Conservation (phyloP, 2,888 invertebrate species). For the Copidosoma aretas region DNA sequence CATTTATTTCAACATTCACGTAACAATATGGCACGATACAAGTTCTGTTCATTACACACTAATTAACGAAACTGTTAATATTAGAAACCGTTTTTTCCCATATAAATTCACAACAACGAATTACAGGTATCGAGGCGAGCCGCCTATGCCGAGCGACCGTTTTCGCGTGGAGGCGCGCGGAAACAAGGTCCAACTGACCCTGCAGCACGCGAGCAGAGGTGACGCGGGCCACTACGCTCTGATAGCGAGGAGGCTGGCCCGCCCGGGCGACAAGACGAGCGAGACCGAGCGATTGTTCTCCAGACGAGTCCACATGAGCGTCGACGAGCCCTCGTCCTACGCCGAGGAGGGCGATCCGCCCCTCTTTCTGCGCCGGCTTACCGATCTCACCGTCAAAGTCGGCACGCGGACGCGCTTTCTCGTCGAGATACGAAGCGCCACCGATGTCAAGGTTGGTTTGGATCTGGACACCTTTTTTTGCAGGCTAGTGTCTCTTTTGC, state of each 20-base stretch:
- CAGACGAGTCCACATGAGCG: constrained; percentile 53
- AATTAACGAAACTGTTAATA: too few species aligned
- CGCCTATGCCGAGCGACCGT: constrained; percentile 69
- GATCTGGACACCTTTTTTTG: neutral
- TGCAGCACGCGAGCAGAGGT: constrained; percentile 58
- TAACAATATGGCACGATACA: too few species aligned
- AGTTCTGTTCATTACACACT: too few species aligned
- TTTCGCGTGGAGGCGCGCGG: constrained; percentile 69
- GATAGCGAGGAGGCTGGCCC: constrained; percentile 72
- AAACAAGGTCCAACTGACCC: constrained; percentile 70
- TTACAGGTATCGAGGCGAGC: constrained; percentile 47
- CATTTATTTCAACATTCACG: too few species aligned
- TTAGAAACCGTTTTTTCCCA: too few species aligned
- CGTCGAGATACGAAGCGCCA: constrained; percentile 81
- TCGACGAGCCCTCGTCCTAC: constrained; percentile 52
- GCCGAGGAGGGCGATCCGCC: constrained; percentile 75
- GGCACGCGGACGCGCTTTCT: constrained; percentile 85
- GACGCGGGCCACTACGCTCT: constrained; percentile 68
- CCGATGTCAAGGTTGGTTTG: constrained; percentile 75
- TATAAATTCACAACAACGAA: neutral
- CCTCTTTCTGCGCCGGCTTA: constrained; percentile 81
- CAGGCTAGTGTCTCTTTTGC: neutral
- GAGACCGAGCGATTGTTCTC: constrained; percentile 46
- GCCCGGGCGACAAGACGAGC: constrained; percentile 37
- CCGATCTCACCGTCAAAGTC: constrained; percentile 87